These are phyloP conservation scores for Tragopan temminckii DNA, from an alignment of 2,797 vertebrate genomes.

Conservation along the genomic window DNA sequence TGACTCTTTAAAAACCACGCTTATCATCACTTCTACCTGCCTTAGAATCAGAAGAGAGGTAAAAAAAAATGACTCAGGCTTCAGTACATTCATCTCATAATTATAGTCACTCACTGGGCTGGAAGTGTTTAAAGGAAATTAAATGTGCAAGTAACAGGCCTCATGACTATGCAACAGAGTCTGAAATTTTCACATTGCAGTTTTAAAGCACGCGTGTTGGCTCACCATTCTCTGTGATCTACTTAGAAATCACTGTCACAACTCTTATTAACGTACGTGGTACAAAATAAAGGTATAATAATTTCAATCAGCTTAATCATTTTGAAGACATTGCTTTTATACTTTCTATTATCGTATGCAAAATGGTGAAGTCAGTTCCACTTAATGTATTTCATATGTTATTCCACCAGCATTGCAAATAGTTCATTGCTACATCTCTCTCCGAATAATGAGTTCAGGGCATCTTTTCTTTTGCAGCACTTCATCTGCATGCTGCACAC, in stretches of 20 bases:
- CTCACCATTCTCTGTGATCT: constrained; percentile 53
- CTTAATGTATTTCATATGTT: constrained; percentile 50
- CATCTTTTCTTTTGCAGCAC: neutral
- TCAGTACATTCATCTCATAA: constrained; percentile 24
- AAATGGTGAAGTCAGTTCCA: constrained; percentile 51
- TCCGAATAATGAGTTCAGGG: constrained; percentile 53
- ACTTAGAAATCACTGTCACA: constrained; percentile 62
- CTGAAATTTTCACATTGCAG: constrained; percentile 29
- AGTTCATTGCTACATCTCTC: constrained; percentile 32
- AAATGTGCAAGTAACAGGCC: constrained; percentile 13
- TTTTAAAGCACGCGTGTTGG: constrained; percentile 12
- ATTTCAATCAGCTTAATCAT: constrained; percentile 68
- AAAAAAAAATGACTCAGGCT: constrained; percentile 28
- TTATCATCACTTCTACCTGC: neutral
- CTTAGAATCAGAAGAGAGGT: neutral
- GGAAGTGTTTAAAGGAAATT: constrained; percentile 37
- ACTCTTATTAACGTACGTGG: constrained; percentile 51
- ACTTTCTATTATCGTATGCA: constrained; percentile 28
- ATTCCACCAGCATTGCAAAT: constrained; percentile 55
- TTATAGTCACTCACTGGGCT: constrained; percentile 20
- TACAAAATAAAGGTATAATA: constrained; percentile 72
- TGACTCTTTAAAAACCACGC: neutral
- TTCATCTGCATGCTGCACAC: neutral
- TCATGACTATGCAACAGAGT: constrained; percentile 64
- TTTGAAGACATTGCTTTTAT: constrained; percentile 48